phyloP scores from a whole-genome alignment of 1,140 invertebrate genomes.

The Listronotus bonariensis region DNA sequence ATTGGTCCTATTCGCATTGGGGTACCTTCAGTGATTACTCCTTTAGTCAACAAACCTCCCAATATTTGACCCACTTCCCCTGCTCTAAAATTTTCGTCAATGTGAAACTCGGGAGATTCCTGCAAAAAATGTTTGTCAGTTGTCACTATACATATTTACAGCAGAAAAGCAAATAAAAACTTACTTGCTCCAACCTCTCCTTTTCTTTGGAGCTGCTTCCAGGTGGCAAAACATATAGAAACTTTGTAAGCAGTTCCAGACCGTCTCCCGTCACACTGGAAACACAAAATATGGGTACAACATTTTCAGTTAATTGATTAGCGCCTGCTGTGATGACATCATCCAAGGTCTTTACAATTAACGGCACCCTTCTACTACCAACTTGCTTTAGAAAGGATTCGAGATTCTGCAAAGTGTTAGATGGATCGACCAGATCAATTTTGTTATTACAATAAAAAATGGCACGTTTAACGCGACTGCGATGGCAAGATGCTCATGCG shows the following conservation, averaged over 20 bases:
- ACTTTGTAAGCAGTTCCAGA: constrained; percentile 77
- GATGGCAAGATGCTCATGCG: constrained; percentile 83
- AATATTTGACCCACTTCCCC: constrained; percentile 81
- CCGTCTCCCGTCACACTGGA: constrained; percentile 93
- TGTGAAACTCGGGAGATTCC: constrained; percentile 84
- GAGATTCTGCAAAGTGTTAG: constrained; percentile 66
- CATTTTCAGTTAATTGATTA: constrained; percentile 65
- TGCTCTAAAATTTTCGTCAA: constrained; percentile 91
- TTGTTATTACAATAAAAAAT: constrained; percentile 92
- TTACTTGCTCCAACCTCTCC: constrained; percentile 70
- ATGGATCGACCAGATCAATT: constrained; percentile 74
- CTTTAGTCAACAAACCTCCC: constrained; percentile 83
- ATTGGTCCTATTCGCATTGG: constrained; percentile 76
- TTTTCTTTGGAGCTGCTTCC: constrained; percentile 70
- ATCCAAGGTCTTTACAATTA: constrained; percentile 70
- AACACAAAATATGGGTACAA: constrained; percentile 90
- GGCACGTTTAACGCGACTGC: constrained; percentile 85
- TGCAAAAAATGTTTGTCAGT: constrained; percentile 47
- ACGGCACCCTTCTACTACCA: constrained; percentile 60
- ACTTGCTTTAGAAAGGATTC: constrained; percentile 67
- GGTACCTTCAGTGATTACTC: constrained; percentile 84
- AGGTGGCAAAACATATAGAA: constrained; percentile 76
- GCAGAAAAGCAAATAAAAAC: neutral
- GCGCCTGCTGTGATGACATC: constrained; percentile 73
- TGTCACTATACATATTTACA: no score